Percentiles rank a stretch among this genome's conserved stretches.
These are phyloP conservation scores for Origma solitaria DNA, from an alignment of 2,113 vertebrate species.

Conservation along the genomic window DNA sequence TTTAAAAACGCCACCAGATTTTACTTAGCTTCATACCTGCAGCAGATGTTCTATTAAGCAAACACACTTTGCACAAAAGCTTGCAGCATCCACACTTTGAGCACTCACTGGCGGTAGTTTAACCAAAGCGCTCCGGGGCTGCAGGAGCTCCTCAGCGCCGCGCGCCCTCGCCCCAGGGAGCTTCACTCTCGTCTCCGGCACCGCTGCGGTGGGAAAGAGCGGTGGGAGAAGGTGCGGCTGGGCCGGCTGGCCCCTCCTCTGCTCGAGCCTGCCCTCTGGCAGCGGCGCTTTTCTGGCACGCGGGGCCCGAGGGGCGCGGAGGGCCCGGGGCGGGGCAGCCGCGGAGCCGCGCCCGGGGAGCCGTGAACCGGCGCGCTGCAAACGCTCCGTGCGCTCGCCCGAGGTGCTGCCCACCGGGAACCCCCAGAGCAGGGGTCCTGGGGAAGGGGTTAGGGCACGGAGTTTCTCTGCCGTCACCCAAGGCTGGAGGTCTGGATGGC, in stretches of 20 bases:
- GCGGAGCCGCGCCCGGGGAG: background rate
- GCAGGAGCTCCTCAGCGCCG: background rate
- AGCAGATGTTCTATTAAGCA: fast-evolving
- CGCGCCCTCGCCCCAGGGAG: background rate
- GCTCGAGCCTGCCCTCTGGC: fast-evolving
- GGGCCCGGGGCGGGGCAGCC: background rate
- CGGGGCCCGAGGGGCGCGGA: background rate
- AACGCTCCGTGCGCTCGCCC: fast-evolving
- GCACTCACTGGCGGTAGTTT: fast-evolving
- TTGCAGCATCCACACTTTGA: fast-evolving
- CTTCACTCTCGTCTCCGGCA: fast-evolving
- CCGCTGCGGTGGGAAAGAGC: fast-evolving
- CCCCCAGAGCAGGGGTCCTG: fast-evolving
- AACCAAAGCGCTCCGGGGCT: fast-evolving
- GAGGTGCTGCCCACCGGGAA: fast-evolving
- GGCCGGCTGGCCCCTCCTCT: fast-evolving
- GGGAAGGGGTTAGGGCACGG: fast-evolving
- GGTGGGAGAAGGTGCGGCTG: fast-evolving
- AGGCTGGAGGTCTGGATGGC: fast-evolving
- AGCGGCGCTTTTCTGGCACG: background rate
- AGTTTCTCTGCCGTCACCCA: fast-evolving
- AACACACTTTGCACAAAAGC: fast-evolving
- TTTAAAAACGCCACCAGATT: background rate
- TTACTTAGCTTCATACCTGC: background rate
- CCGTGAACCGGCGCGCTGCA: too few species aligned